Evolutionary conservation across 92 coral and sea anemone species (phyloP).

Genomic region (Zoanthus solanderi): DNA sequence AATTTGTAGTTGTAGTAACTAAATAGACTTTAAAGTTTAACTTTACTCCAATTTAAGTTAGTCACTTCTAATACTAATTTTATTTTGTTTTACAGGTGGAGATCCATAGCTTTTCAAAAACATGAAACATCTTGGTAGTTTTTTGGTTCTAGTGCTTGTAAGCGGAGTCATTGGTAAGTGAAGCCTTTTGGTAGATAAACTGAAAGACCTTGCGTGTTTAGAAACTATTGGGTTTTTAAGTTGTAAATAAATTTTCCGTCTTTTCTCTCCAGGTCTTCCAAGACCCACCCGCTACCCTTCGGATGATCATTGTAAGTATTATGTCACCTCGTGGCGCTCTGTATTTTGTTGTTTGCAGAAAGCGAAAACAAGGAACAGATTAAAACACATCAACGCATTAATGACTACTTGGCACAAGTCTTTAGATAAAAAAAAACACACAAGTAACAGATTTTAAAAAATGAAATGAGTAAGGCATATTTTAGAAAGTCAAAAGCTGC

Average conservation of each 20-base stretch:
- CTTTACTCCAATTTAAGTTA: background rate
- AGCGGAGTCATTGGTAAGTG: slow-evolving; percentile 43
- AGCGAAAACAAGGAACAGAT: background rate
- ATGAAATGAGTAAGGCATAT: too few species aligned
- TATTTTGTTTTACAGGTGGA: slow-evolving; percentile 30
- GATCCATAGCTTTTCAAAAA: slow-evolving; percentile 37
- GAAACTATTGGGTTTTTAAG: background rate
- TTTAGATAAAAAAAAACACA: too few species aligned
- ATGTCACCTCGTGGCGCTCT: background rate
- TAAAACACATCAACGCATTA: background rate
- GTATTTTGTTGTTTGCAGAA: background rate
- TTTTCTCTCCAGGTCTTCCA: slow-evolving; percentile 23
- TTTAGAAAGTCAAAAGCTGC: too few species aligned
- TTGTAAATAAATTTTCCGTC: background rate
- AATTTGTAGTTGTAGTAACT: too few species aligned
- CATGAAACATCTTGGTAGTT: slow-evolving; percentile 35
- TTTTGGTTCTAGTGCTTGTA: slow-evolving; percentile 35
- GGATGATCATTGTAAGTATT: slow-evolving; percentile 38
- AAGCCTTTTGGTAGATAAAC: background rate
- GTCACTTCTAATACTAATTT: background rate
- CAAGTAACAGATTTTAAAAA: too few species aligned
- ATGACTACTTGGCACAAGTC: background rate
- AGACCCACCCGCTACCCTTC: slow-evolving; percentile 39
- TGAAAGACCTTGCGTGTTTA: too few species aligned
- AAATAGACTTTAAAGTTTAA: background rate